These are phyloP conservation scores for Eulemur macaco DNA, from an alignment of 2,113 vertebrate genomes.

Conservation along the genomic window DNA sequence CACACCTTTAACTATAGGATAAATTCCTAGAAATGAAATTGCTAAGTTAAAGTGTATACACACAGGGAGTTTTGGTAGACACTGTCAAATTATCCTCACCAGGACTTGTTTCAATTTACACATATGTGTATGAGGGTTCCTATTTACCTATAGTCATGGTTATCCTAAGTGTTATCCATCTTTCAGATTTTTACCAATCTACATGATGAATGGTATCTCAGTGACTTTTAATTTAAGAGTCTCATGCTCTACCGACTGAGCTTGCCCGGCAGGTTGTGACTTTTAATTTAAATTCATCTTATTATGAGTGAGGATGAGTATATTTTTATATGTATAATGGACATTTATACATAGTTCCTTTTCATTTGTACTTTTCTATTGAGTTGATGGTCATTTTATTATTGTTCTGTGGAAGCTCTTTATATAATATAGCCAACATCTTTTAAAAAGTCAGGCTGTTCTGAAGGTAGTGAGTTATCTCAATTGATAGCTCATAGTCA, in stretches of 20 bases:
- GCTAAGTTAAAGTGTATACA: neutral
- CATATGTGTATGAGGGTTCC: neutral
- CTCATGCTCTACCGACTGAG: constrained; percentile 96
- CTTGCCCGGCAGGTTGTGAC: constrained; percentile 77
- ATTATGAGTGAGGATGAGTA: neutral
- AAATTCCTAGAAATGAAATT: neutral
- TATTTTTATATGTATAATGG: neutral
- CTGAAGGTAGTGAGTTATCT: neutral
- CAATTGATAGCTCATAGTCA: neutral
- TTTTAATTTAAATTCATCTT: neutral
- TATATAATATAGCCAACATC: neutral
- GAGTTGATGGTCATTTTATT: neutral
- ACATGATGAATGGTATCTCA: neutral
- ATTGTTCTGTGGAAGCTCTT: neutral
- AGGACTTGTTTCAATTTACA: neutral
- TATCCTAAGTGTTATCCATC: neutral
- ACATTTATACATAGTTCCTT: neutral
- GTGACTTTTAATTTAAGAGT: constrained; percentile 87
- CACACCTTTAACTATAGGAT: neutral
- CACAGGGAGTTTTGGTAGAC: neutral
- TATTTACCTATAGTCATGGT: neutral
- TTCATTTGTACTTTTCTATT: neutral
- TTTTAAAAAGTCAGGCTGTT: neutral
- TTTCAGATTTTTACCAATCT: neutral
- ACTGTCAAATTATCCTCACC: neutral